Percentiles rank a stretch among this genome's conserved stretches.
These are phyloP conservation scores for Pristionchus maxplancki DNA, from an alignment of 2,888 invertebrate species.

Conservation along the genomic window DNA sequence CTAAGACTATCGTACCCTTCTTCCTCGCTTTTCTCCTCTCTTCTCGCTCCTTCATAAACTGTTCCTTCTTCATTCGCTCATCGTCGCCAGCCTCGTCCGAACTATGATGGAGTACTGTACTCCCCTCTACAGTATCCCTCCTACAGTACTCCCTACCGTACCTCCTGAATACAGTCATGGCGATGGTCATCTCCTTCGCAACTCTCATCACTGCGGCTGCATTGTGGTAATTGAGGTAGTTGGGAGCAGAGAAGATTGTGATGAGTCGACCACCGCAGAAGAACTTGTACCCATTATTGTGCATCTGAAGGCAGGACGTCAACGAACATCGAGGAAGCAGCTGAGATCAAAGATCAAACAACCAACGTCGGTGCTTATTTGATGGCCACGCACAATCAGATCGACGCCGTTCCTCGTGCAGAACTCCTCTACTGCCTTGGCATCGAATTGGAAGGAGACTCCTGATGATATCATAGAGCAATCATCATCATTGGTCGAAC, in stretches of 20 bases:
- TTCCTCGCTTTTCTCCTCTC: conserved; percentile 11
- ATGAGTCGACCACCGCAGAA: conserved; percentile 51
- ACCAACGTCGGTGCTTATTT: conserved; percentile 57
- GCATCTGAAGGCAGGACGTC: conserved; percentile 54
- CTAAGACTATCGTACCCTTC: not conserved
- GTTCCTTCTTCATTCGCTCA: not conserved
- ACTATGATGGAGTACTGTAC: not conserved
- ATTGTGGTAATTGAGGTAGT: conserved; percentile 62
- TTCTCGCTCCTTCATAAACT: conserved; percentile 10
- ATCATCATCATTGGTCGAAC: conserved; percentile 1
- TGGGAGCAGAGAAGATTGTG: conserved; percentile 58
- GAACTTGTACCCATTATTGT: conserved; percentile 57
- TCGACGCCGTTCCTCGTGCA: conserved; percentile 58
- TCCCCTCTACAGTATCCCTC: not conserved
- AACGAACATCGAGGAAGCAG: not conserved
- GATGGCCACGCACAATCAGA: conserved; percentile 56
- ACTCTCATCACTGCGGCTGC: conserved; percentile 56
- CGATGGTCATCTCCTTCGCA: not conserved
- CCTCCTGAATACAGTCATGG: conserved; percentile 2
- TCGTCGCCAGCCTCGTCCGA: not conserved
- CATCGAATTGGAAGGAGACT: conserved; percentile 61
- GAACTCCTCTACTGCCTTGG: conserved; percentile 59
- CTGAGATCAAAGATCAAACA: conserved; percentile 1
- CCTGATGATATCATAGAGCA: conserved; percentile 39
- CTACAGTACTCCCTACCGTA: not conserved